Conservation (phyloP, 2,888 invertebrate species). For the Ypsolopha scabrella region DNA sequence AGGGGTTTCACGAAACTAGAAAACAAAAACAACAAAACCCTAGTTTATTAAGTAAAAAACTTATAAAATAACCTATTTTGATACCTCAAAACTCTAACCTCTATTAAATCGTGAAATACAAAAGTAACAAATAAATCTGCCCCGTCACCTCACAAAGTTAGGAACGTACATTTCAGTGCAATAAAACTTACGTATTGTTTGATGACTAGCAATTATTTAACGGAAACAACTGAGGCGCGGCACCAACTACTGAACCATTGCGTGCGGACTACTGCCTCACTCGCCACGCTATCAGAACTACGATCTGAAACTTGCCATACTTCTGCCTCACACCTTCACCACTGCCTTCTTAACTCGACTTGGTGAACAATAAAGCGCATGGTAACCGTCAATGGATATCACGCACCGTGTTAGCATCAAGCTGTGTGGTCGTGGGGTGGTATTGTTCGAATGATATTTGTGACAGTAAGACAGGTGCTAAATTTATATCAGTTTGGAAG, state of each 20-base stretch:
- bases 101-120: too few relatives aligned
- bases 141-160: too few relatives aligned
- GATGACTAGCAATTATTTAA: constrained; percentile 48
- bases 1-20: too few relatives aligned
- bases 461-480: constrained; percentile 38
- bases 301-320: constrained; percentile 13
- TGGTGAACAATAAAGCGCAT: not conserved
- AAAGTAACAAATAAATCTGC: too few relatives aligned
- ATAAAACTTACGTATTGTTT: constrained; percentile 10
- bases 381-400: not conserved
- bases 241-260: constrained; percentile 2
- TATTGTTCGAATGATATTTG: not conserved
- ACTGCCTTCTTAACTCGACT: not conserved
- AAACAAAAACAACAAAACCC: too few relatives aligned
- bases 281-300: constrained; percentile 16
- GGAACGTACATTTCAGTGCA: not conserved
- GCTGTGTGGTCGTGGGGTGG: not conserved
- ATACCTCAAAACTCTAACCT: too few relatives aligned
- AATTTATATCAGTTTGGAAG: constrained; percentile 38
- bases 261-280: constrained; percentile 12
- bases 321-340: constrained; percentile 13
- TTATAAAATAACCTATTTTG: too few relatives aligned
- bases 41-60: too few relatives aligned
- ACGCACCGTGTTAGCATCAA: not conserved
- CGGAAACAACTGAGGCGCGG: constrained; percentile 29